Percentiles rank a stretch among this genome's conserved stretches.
phyloP scores from a whole-genome alignment of 2,888 invertebrate genomes.

The Myathropa florea region DNA sequence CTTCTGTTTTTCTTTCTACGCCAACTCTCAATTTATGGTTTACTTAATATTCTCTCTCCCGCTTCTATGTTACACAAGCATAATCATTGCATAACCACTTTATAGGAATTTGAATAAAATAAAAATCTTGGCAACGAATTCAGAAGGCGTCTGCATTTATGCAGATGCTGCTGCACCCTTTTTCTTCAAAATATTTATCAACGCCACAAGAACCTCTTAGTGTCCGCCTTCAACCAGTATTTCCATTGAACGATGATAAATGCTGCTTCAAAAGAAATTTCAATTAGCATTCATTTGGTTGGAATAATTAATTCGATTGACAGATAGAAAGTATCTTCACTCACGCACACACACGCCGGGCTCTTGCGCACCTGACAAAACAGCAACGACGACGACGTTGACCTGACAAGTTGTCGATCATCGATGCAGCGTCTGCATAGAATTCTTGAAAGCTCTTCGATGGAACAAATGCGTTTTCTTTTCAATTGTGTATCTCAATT shows the following conservation, averaged over 20 bases:
- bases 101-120: background rate
- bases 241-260: background rate
- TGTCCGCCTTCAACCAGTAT: background rate
- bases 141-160: background rate
- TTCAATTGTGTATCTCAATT: conserved; percentile 28
- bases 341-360: background rate
- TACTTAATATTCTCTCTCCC: background rate
- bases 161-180: background rate
- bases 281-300: background rate
- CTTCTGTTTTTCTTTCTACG: no score
- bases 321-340: conserved; percentile 11
- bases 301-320: background rate
- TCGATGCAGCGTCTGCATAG: background rate
- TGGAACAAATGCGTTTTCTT: background rate
- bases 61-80: background rate
- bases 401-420: background rate
- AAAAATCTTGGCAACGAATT: no score
- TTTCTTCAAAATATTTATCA: background rate
- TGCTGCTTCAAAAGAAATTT: background rate
- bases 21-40: background rate
- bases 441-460: background rate
- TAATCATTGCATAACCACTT: conserved; percentile 3
- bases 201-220: background rate
- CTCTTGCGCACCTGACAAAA: background rate
- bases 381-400: background rate